These are phyloP conservation scores for Lasioglossum albipes DNA, from an alignment of 1,140 invertebrate genomes.

Conservation along the genomic window DNA sequence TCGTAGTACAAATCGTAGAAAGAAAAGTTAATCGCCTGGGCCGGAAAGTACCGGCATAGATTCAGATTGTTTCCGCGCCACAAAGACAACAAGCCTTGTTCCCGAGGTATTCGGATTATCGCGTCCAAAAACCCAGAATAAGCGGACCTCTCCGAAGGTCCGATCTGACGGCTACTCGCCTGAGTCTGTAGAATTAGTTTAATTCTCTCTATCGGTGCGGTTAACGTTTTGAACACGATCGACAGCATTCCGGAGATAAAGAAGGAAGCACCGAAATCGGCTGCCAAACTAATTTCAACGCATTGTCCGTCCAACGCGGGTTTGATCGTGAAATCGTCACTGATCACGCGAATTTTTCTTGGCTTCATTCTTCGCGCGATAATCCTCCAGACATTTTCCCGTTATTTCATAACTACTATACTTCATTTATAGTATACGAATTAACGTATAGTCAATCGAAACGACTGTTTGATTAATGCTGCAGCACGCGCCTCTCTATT, in stretches of 20 bases:
- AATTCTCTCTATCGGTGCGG: conserved; percentile 7
- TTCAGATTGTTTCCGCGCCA: conserved; percentile 32
- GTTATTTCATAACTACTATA: no score
- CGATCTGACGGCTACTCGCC: conserved; percentile 25
- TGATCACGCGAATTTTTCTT: no score
- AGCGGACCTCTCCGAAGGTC: neutral
- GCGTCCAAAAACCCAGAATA: conserved; percentile 15
- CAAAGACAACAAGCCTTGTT: conserved; percentile 14
- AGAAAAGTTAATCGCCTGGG: conserved; percentile 34
- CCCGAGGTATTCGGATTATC: conserved; percentile 6
- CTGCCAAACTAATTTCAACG: neutral
- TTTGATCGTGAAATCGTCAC: neutral
- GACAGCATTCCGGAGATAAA: conserved; percentile 17
- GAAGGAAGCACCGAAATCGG: neutral
- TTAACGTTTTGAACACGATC: conserved; percentile 1
- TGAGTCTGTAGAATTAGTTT: conserved; percentile 39
- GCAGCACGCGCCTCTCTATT: no score
- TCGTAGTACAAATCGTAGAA: conserved; percentile 15
- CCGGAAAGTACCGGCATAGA: conserved; percentile 33
- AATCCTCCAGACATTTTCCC: neutral
- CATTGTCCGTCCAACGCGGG: neutral
- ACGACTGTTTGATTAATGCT: no score
- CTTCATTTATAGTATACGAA: no score
- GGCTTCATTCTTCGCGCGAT: neutral
- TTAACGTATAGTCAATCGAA: no score